Percentiles rank a stretch among this genome's conserved stretches.
Conservation (phyloP, 2,113 vertebrate genomes). For the Notechis scutatus region DNA sequence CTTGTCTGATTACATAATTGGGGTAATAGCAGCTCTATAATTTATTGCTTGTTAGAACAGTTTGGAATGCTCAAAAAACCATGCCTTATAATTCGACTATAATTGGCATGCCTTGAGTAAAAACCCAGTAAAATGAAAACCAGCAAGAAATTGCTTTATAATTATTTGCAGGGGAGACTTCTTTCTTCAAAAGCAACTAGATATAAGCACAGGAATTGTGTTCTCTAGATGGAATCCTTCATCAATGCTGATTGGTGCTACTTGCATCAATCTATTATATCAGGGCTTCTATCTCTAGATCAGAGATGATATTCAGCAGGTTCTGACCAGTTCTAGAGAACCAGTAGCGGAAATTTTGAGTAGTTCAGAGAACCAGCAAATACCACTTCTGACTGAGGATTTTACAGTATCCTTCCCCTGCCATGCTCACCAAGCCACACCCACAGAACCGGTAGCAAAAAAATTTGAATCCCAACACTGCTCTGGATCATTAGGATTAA, state of each 20-base stretch:
- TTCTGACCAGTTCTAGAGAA: too few relatives aligned
- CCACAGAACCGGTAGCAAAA: too few relatives aligned
- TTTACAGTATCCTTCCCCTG: too few relatives aligned
- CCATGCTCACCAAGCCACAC: too few relatives aligned
- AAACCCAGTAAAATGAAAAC: slow-evolving; percentile 38
- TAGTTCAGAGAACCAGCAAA: too few relatives aligned
- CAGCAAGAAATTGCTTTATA: slow-evolving; percentile 43
- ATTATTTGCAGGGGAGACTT: slow-evolving; percentile 37
- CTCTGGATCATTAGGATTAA: neutral
- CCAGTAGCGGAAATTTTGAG: too few relatives aligned
- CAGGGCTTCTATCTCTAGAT: neutral
- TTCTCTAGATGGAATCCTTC: neutral
- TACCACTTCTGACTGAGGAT: too few relatives aligned
- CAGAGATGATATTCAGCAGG: too few relatives aligned
- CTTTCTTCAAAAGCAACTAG: slow-evolving; percentile 36
- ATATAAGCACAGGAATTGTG: slow-evolving; percentile 27
- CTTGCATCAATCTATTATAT: neutral
- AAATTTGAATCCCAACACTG: too few relatives aligned
- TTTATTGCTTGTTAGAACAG: rapidly evolving
- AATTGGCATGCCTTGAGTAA: slow-evolving; percentile 42
- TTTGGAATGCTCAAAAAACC: slow-evolving; percentile 38
- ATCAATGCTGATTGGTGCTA: too few relatives aligned
- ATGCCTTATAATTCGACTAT: slow-evolving; percentile 27
- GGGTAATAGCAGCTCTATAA: neutral
- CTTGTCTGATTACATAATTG: slow-evolving; percentile 17